A percentile compares a stretch with the other conserved stretches of the same genome.
Conservation (phyloP, 1,140 invertebrate genomes). For the Cecropterus lyciades region DNA sequence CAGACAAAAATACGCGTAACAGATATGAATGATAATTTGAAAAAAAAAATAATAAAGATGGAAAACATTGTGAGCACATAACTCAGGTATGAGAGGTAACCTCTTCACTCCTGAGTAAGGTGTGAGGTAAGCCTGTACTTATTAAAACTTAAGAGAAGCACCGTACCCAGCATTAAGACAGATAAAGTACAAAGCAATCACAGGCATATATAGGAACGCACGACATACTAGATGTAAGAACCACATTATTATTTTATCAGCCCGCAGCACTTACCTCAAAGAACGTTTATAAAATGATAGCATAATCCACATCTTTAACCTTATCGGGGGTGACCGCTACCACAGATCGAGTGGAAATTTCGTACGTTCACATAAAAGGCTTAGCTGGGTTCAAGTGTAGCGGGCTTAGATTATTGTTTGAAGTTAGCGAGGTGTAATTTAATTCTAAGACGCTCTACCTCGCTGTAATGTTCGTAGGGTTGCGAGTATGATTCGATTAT, state of each 20-base stretch:
- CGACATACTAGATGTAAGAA: not conserved
- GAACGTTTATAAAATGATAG: slow-evolving; percentile 4
- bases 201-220: no score
- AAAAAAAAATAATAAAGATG: no score
- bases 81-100: no score
- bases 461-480: slow-evolving; percentile 49
- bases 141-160: no score
- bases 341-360: slow-evolving; percentile 7
- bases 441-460: slow-evolving; percentile 75
- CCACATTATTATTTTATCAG: not conserved
- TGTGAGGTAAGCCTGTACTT: no score
- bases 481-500: slow-evolving; percentile 12
- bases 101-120: no score
- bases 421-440: slow-evolving; percentile 80
- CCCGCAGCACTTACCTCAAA: not conserved
- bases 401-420: slow-evolving; percentile 80
- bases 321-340: slow-evolving; percentile 45
- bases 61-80: no score
- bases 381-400: slow-evolving; percentile 45
- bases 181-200: no score
- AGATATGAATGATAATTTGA: no score
- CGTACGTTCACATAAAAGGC: slow-evolving; percentile 59
- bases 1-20: no score
- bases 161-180: no score
- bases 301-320: slow-evolving; percentile 16